phyloP scores from a whole-genome alignment of 2,113 vertebrate species.

The Ceratotherium simum region DNA sequence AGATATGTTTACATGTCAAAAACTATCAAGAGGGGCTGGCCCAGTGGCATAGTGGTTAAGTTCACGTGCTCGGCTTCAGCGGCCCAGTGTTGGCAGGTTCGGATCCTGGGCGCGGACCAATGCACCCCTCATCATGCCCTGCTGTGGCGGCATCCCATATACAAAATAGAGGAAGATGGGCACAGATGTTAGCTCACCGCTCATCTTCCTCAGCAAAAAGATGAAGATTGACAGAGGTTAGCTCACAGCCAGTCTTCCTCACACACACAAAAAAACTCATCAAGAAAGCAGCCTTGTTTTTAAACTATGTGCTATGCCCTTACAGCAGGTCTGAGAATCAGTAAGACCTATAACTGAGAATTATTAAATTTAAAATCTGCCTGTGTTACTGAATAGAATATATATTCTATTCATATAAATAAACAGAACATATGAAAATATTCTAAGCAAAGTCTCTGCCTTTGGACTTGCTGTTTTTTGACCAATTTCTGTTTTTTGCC shows the following conservation, averaged over 20 bases:
- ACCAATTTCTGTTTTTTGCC: not conserved
- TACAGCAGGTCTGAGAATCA: not conserved
- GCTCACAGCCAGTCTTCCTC: no score
- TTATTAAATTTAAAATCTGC: constrained; percentile 39
- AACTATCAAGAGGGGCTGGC: not conserved
- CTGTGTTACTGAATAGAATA: not conserved
- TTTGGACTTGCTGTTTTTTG: not conserved
- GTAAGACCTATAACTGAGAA: not conserved
- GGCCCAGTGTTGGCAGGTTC: no score
- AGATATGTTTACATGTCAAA: constrained; percentile 23
- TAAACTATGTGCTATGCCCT: not conserved
- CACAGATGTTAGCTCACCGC: no score
- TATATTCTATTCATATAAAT: not conserved
- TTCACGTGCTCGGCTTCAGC: no score
- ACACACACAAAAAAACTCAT: no score
- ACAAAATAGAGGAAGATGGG: no score
- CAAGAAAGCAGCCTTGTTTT: not conserved
- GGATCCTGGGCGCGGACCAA: no score
- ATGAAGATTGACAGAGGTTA: no score
- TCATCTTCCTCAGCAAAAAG: no score
- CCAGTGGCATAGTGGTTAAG: no score
- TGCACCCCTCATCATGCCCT: no score
- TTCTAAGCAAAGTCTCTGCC: constrained; percentile 21
- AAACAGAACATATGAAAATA: constrained; percentile 16
- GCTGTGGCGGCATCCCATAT: no score